Evolutionary conservation across 1,140 invertebrate species (phyloP), one percentile per base, ranked within the genome.

Genomic region (Helicoverpa zea): DNA sequence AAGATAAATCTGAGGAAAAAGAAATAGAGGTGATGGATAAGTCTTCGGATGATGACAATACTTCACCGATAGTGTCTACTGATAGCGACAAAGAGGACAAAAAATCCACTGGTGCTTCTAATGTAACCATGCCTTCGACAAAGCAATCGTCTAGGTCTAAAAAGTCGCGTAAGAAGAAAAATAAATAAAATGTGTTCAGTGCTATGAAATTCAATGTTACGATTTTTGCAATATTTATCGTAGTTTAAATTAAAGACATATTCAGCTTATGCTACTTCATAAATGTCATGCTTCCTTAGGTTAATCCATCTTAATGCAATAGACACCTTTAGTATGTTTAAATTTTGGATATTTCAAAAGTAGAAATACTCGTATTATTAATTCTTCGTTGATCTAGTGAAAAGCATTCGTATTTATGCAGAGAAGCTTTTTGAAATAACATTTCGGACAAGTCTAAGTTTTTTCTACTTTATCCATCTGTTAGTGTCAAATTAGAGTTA

Each of bases 81-180:
- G 95, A 95, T 70, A 95, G 94, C 66, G 95, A 95, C 68, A 94
- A 94, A 58, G 93, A 93, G 7, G 91, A 92, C 30, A 93, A 89
- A 70, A 91, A 89, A 72, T 64, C 49, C 59, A 74, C 70, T 23
- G 88, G 87, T 81, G 79, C 88, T 80, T 86, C 87, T 54, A 88
- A 85, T 74, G 59, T 84, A 68, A 77, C 82, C 43, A 81, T 88
- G 78, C 89, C 91, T 79, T 90, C 86, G 16, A 68, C 86, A 79
- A 94, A 94, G 81, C 92, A 93, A 88, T 86, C 79, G 12, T 76
- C 89, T 66, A 94, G 93, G 84, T 88, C 89, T 72, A 94, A 94
- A 85, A 94, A 94, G 81, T 91, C 92, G 43, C 93, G 92, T 83
- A 93, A 87, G 73, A 94, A 93, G 91, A 94, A 92, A 94, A 94